Base-by-base conservation (phyloP, 2,797 vertebrate species). In the Apogon talboti region DNA sequence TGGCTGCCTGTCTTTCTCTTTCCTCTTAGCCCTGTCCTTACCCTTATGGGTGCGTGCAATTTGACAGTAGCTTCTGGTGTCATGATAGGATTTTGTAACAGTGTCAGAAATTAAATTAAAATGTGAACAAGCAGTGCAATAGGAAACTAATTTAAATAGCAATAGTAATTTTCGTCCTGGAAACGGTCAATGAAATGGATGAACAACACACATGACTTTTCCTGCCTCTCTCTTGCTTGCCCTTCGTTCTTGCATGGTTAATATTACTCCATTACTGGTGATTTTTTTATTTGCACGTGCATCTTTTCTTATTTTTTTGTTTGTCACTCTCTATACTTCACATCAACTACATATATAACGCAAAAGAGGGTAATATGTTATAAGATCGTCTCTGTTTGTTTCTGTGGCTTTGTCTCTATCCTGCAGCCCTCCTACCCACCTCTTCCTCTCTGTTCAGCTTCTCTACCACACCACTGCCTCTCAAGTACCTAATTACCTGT, bases 401-500 rank as follows among this genome's bases (percentile, higher is more conserved):
- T 84, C 61, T 71, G 58, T 78, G 68, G 78, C 62, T 78, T 82
- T 87, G 74, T 84, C 41, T 82, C 35, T 77, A 42, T 44, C 48
- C 55, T 71, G 45, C 73, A 44, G 38, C 49, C 56, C 56, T 51
- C 58, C 76, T 54, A 42, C 64, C 61, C 70, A 50, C 69, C 60
- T 76, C 79, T 71, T 53, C 69, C 66, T 81, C 66, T 76, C 71
- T 79, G 51, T 79, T 77, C 79, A 87, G 82, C 82, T 88, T 86
- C 78, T 83, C 87, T 76, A 82, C 88, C 92, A 89, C 87, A 83
- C 87, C 80, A 87, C 84, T 79, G 87, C 87, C 88, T 93, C 91
- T 91, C 90, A 91, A 93, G 87, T 87, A 92, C 90, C 91, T 94
- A 94, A 94, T 94, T 94, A 94, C 92, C 92, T 94, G 92, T 93